Conservation (phyloP, 2,113 vertebrate genomes). For the Ptyas mucosa region DNA sequence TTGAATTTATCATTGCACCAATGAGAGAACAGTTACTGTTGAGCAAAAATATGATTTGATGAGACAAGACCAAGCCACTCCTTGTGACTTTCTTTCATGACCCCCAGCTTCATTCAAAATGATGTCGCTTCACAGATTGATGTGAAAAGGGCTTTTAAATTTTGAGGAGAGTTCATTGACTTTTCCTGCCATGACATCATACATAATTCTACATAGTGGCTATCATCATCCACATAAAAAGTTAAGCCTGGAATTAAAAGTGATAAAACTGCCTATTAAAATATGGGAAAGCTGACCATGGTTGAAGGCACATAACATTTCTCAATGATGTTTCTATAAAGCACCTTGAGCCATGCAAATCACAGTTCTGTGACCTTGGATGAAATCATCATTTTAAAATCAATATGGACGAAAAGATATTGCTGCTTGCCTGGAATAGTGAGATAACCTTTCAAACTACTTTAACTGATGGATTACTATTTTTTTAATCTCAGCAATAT, state of each 20-base stretch:
- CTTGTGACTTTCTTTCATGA: background rate
- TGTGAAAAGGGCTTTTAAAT: background rate
- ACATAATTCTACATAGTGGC: background rate
- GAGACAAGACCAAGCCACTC: background rate
- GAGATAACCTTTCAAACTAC: background rate
- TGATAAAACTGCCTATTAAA: background rate
- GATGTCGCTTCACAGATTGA: background rate
- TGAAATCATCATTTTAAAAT: background rate
- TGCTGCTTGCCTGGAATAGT: background rate
- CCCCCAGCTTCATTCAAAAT: background rate
- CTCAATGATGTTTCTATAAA: background rate
- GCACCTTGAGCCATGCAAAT: background rate
- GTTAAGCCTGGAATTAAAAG: background rate
- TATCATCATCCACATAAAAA: background rate
- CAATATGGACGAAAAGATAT: background rate
- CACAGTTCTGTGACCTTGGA: background rate
- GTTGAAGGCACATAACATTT: background rate
- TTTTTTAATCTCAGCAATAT: background rate
- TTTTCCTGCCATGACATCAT: background rate
- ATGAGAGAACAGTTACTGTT: background rate
- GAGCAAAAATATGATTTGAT: background rate
- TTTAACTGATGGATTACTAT: background rate
- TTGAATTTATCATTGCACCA: background rate
- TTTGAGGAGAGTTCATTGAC: background rate
- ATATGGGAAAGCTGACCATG: background rate